Evolutionary conservation across 2,888 invertebrate species (phyloP).

Genomic region (Epistrophe grossulariae): DNA sequence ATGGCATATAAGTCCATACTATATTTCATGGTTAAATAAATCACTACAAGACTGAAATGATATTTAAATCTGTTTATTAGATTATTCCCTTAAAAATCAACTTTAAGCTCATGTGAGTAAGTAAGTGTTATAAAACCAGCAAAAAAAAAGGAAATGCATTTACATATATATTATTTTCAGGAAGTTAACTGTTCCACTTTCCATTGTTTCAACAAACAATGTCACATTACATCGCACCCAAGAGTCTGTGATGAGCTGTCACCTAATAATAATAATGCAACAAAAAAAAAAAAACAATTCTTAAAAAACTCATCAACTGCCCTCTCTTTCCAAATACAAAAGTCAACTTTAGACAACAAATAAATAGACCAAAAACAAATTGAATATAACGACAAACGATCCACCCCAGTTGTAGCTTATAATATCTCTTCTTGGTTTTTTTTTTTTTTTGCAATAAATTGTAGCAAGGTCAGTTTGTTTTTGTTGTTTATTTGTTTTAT

Average conservation of each 20-base stretch:
- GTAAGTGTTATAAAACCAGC: too few relatives aligned
- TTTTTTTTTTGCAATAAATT: conserved; percentile 69
- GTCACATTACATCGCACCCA: conserved; percentile 21
- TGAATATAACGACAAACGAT: conserved; percentile 31
- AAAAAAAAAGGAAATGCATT: conserved; percentile 1
- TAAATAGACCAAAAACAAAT: conserved; percentile 15
- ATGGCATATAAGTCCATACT: too few relatives aligned
- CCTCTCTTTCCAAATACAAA: conserved; percentile 31
- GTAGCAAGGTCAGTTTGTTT: conserved; percentile 72
- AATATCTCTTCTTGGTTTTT: conserved; percentile 8
- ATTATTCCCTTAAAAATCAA: too few relatives aligned
- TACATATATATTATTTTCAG: conserved; percentile 38
- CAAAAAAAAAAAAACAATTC: conserved; percentile 48
- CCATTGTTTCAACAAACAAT: conserved; percentile 19
- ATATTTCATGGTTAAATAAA: too few relatives aligned
- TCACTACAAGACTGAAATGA: too few relatives aligned
- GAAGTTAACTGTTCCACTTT: conserved; percentile 54
- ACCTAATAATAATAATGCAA: conserved; percentile 43
- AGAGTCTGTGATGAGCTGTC: conserved; percentile 28
- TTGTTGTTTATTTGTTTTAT: conserved; percentile 56
- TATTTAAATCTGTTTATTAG: too few relatives aligned
- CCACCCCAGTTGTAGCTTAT: conserved; percentile 44
- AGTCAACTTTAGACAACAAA: conserved; percentile 16
- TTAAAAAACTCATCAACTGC: conserved; percentile 26
- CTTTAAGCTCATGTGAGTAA: too few relatives aligned